Base-by-base conservation (phyloP, 2,113 vertebrate species). In the Orthochromis malagaraziensis region DNA sequence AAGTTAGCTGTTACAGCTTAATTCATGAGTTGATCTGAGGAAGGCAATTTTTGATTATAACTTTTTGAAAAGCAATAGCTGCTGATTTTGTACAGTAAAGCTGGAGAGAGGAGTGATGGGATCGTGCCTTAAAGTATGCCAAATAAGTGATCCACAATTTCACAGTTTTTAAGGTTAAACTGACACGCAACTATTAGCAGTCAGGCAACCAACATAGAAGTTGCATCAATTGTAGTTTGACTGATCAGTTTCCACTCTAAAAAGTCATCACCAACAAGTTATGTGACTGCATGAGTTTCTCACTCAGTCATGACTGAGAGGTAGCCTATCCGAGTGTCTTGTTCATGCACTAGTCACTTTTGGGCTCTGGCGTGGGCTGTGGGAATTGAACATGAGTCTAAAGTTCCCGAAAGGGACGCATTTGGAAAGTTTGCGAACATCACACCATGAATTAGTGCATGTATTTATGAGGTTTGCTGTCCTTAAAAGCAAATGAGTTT, bases 61-160 rank as follows among this genome's bases (percentile, higher is more conserved):
- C 2, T 40, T 70, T 70, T 14, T 4, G 35, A 63, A 35, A 63
- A 24, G 65, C 65, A 70, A 6, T 70, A 1, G 2, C 38, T 70
- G 65, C 5, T 42, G 21, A 24, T 70, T 70, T 70, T 70, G 65
- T 24, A 42, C 13, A 26, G 13, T 24, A 42, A 1, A 70, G 5
- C 13, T 70, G 65, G 65, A 24, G 35, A 70, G 7, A 16, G 7
- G 5, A 16, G 38, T 42, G 38, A 21, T 70, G 38, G 38, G 65
- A 70, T 70, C 1, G 0, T 9, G 65, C 3, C 38, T 70, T 70
- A 24, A 42, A 0, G 5, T 42, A 16, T 1, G 7, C 38, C 12
- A 42, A 16, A 70, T 24, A 42, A 70, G n/a, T 42, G 65, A 70
- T 42, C n/a, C 33, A 38, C 7, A 38, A 65, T 38, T 24, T 68